Conservation (phyloP, 1,140 invertebrate genomes). For the Asobara japonica region DNA sequence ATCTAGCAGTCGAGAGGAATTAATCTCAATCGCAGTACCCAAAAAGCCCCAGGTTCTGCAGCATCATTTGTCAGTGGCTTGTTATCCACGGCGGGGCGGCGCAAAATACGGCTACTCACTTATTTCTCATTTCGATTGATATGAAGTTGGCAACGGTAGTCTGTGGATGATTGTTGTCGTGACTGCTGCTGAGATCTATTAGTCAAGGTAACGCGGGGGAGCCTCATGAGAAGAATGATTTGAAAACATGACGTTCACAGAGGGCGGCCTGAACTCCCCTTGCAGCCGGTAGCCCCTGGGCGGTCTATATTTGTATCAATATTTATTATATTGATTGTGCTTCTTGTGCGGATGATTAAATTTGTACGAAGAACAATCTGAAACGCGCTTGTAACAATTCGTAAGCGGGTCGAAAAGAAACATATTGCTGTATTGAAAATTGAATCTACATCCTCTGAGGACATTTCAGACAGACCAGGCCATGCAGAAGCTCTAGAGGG, state of each 20-base stretch:
- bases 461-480: neutral
- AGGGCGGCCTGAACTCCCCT: neutral
- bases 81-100: constrained; percentile 32
- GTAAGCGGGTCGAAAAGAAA: too few relatives aligned
- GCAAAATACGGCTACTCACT: neutral
- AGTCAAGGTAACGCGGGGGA: constrained; percentile 48
- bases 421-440: too few relatives aligned
- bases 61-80: constrained; percentile 53
- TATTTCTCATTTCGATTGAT: constrained; percentile 51
- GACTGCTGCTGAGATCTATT: constrained; percentile 58
- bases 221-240: constrained; percentile 19
- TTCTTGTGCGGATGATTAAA: neutral
- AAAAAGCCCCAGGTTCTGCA: constrained; percentile 14
- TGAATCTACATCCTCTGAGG: neutral
- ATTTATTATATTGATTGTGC: neutral
- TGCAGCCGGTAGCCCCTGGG: neutral
- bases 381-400: too few relatives aligned
- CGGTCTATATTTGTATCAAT: constrained; percentile 3
- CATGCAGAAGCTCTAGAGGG: neutral
- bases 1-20: constrained; percentile 41
- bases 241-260: constrained; percentile 2
- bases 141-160: constrained; percentile 59
- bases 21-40: constrained; percentile 54
- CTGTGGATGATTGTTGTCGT: constrained; percentile 58
- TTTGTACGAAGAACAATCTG: neutral